Evolutionary conservation across 2,888 invertebrate species (phyloP).

Genomic region (Aleiodes testaceus): DNA sequence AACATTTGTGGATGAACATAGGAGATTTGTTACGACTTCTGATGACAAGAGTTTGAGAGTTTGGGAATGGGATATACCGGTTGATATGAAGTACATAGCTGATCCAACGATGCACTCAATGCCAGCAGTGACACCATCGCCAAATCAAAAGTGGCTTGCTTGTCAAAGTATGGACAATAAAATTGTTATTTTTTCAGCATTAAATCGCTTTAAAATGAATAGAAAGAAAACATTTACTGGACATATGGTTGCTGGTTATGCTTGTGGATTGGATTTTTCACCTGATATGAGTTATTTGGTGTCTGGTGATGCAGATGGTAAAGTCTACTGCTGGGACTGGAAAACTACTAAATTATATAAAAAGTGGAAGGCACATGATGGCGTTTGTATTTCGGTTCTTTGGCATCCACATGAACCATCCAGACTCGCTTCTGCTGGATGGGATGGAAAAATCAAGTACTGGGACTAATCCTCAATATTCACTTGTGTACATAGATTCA

Average conservation of each 20-base stretch:
- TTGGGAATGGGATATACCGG: conserved; percentile 99
- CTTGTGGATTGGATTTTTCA: conserved; percentile 96
- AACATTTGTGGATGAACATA: conserved; percentile 98
- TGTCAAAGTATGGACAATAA: conserved; percentile 99
- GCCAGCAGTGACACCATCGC: conserved; percentile 95
- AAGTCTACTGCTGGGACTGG: conserved; percentile 99
- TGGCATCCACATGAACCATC: conserved; percentile 99
- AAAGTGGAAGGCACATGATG: conserved; percentile 99
- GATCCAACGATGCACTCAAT: conserved; percentile 99
- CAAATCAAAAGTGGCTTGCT: conserved; percentile 99
- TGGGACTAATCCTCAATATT: conserved; percentile 85
- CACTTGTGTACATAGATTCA: conserved; percentile 39
- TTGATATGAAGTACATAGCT: conserved; percentile 99
- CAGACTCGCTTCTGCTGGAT: conserved; percentile 97
- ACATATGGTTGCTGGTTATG: conserved; percentile 99
- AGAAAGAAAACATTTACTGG: conserved; percentile 98
- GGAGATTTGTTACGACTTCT: conserved; percentile 98
- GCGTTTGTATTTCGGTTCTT: conserved; percentile 93
- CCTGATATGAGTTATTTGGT: conserved; percentile 99
- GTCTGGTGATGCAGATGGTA: conserved; percentile 99
- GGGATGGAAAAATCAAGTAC: conserved; percentile 99
- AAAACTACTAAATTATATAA: conserved; percentile 98
- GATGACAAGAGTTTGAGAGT: conserved; percentile 99
- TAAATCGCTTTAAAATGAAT: conserved; percentile 98
- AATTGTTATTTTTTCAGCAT: conserved; percentile 96